Evolutionary conservation across 2,113 vertebrate species (phyloP), one percentile per base, ranked within the genome.

Genomic region (Motacilla tschutschensis): DNA sequence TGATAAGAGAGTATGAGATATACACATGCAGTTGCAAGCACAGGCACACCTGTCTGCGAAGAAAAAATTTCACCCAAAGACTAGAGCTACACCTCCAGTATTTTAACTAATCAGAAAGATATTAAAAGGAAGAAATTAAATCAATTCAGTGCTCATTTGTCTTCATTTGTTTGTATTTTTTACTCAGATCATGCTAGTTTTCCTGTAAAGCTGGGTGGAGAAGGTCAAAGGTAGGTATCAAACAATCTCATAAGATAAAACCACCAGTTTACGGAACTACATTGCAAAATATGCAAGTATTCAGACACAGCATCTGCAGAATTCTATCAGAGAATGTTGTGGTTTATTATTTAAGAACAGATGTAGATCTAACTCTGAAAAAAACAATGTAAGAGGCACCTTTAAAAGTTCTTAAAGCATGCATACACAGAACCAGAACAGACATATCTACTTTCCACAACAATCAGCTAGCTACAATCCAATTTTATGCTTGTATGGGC

Each of bases 51-150:
- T 17, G 13, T 19, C 50, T 3, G 0, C 36, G 41, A 81, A 47
- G 21, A 60, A 25, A 46, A 79, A n/a, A 16, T 9, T 35, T 64
- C 29, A 19, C 11, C 3, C 13, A 47, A 76, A 85, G 24, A 1
- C 11, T 2, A 31, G 5, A 57, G 6, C 20, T 71, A 29, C 3
- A n/a, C 1, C 8, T 26, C 14, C 3, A 43, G 2, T n/a, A 33
- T 60, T 84, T 58, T 41, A 66, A 24, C 9, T 43, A 24, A 43
- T 35, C 5, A 59, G 17, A 71, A 81, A 43, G 5, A 46, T 9
- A 7, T 13, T 40, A 29, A 79, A 66, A 66, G 25, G 6, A 79
- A 81, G 10, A 22, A 36, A 25, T 44, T 6, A 1, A 20, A 64
- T 55, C 6, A 43, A 18, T 21, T 47, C 8, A 19, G 6, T 33